Conservation (phyloP, 2,113 vertebrate genomes). For the Recurvirostra avosetta region DNA sequence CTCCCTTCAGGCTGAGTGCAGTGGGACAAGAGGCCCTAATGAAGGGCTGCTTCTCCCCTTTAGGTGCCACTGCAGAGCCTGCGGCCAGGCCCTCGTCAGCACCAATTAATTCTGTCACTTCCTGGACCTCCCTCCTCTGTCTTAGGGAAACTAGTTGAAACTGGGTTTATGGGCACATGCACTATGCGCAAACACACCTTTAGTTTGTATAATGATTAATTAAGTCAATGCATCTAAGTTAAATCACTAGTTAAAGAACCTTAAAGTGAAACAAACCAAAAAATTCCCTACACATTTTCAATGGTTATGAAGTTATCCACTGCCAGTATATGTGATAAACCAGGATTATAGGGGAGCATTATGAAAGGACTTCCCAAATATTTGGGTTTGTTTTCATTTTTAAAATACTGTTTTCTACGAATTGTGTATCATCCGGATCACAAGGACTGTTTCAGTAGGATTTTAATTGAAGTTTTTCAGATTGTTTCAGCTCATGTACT, state of each 20-base stretch:
- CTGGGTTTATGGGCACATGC: rapidly evolving
- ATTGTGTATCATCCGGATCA: neutral
- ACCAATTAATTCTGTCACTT: neutral
- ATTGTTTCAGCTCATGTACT: neutral
- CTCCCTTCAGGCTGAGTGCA: neutral
- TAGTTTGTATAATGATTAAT: neutral
- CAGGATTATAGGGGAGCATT: neutral
- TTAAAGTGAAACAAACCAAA: neutral
- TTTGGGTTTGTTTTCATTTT: neutral
- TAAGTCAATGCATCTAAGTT: neutral
- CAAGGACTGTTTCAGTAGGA: neutral
- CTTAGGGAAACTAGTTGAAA: neutral
- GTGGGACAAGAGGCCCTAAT: rapidly evolving
- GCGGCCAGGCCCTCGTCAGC: rapidly evolving
- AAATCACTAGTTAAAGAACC: neutral
- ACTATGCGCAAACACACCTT: neutral
- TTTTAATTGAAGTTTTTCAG: neutral
- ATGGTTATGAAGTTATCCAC: neutral
- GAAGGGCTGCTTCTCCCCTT: neutral
- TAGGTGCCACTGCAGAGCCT: rapidly evolving
- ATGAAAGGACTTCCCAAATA: neutral
- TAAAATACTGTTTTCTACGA: neutral
- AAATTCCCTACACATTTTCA: neutral
- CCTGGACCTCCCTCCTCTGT: neutral
- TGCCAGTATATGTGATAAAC: neutral